Conservation (phyloP, 2,797 vertebrate species). For the Pseudopleuronectes americanus region DNA sequence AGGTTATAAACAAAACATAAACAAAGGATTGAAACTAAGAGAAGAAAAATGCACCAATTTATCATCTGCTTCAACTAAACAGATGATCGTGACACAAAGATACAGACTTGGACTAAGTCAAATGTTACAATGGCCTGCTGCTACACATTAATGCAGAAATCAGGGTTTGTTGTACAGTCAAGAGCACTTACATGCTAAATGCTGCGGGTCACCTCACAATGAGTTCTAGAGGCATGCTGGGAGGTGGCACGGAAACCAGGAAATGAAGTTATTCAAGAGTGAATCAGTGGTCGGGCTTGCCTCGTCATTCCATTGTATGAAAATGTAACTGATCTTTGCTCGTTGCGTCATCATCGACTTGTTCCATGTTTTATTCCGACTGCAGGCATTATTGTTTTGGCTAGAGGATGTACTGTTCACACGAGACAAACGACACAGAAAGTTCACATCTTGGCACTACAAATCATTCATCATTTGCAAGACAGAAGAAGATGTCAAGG, state of each 20-base stretch:
- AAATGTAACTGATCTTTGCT: conserved; percentile 59
- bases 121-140: conserved; percentile 72
- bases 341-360: conserved; percentile 61
- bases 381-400: conserved; percentile 79
- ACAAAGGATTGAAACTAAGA: conserved; percentile 50
- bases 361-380: conserved; percentile 50
- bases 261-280: conserved; percentile 67
- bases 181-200: conserved; percentile 82
- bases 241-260: conserved; percentile 60
- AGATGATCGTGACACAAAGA: conserved; percentile 69
- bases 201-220: conserved; percentile 75
- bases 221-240: conserved; percentile 81
- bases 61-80: conserved; percentile 67
- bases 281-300: conserved; percentile 62
- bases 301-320: conserved; percentile 53
- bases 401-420: conserved; percentile 79
- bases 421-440: conserved; percentile 79
- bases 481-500: conserved; percentile 81
- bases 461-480: conserved; percentile 82
- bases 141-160: conserved; percentile 77
- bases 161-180: conserved; percentile 66
- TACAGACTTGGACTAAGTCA: conserved; percentile 71
- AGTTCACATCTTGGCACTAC: conserved; percentile 82
- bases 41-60: conserved; percentile 75
- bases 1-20: conserved; percentile 72